Percentiles rank a stretch among this genome's conserved stretches.
phyloP scores from a whole-genome alignment of 2,888 invertebrate species.

The Yponomeuta cagnagella region DNA sequence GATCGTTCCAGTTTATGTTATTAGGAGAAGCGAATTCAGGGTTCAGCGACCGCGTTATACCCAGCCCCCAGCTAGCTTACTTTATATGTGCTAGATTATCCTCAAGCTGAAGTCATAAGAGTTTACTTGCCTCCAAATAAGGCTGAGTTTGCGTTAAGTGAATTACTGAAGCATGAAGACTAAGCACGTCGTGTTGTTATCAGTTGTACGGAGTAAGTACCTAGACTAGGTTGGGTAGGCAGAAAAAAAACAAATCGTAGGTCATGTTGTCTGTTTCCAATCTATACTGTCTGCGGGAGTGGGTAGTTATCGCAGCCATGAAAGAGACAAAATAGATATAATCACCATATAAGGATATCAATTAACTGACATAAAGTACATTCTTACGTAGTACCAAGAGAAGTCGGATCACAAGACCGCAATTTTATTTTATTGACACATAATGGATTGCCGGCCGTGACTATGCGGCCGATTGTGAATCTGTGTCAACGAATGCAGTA shows the following conservation, averaged over 20 bases:
- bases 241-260: too few species aligned
- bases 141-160: neutral
- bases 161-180: too few species aligned
- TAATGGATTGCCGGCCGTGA: neutral
- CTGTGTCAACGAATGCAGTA: conserved; percentile 13
- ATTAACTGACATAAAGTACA: too few species aligned
- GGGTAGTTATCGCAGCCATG: too few species aligned
- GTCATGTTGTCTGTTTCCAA: too few species aligned
- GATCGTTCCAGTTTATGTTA: neutral
- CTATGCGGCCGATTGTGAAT: neutral
- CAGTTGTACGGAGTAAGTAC: too few species aligned
- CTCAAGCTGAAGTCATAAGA: neutral
- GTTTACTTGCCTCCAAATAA: neutral
- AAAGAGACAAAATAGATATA: too few species aligned
- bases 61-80: neutral
- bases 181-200: too few species aligned
- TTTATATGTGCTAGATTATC: neutral
- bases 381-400: neutral
- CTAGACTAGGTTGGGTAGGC: too few species aligned
- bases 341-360: too few species aligned
- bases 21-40: neutral
- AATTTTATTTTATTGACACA: conserved; percentile 1
- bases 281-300: too few species aligned
- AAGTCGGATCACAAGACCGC: neutral
- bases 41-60: neutral